Evolutionary conservation across 2,888 invertebrate species (phyloP), one percentile per base, ranked within the genome.

Genomic region (Caenorhabditis sp.): DNA sequence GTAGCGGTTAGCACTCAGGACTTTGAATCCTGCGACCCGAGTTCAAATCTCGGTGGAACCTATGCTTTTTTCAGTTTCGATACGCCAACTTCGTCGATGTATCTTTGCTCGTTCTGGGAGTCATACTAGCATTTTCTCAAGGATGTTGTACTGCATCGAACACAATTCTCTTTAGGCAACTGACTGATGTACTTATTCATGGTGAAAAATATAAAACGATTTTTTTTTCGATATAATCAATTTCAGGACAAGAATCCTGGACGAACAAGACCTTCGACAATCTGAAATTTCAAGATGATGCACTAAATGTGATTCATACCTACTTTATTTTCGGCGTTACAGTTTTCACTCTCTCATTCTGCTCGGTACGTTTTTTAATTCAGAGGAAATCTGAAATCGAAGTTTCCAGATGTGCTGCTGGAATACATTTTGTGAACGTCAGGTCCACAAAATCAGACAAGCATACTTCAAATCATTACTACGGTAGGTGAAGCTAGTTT

Each of bases 371-470:
- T 38, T 22, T 26, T 44, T 0, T n/a, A 44, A 28, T 6, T 2
- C 7, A 63, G 41, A 28, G 26, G 4, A 26, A 14, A 16, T 24
- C 38, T 28, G 31, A 24, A 14, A 22, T 7, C 7, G 44, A 16
- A 16, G 49, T 6, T 70, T 87, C 38, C 92, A 93, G 89, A 92
- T 93, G 70, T 85, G 89, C 8, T 92, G 92, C 82, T 93, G 93
- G 93, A 91, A 92, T 85, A 89, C 90, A 8, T 90, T 93, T 2
- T 92, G 93, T 4, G 93, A 93, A 82, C 85, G 93, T 69, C 94
- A 94, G 90, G 90, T 93, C 0, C 92, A 93, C 63, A 88, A 92
- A 31, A 92, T 94, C 12, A 91, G 94, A 26, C 14, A 28, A n/a
- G 73, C 61, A 0, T 84, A 75, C 38, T 84, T 84, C 41, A 22